Conservation (phyloP, 2,797 vertebrate species). For the Varecia variegata region DNA sequence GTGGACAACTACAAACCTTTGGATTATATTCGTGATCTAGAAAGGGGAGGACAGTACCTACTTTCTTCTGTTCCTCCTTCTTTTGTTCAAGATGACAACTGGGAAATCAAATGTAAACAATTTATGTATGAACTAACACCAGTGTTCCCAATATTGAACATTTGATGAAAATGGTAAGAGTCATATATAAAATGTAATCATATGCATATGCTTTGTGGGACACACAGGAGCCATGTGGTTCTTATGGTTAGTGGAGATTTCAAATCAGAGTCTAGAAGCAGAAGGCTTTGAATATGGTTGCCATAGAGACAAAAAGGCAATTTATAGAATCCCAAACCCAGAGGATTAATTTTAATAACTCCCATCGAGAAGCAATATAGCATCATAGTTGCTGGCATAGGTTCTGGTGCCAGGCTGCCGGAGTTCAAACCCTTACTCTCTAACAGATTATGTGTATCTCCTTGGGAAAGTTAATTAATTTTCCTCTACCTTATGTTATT, state of each 20-base stretch:
- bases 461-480: neutral
- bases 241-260: neutral
- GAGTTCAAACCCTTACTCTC: neutral
- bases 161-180: neutral
- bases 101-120: neutral
- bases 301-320: slow-evolving; percentile 37
- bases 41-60: neutral
- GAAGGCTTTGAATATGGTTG: neutral
- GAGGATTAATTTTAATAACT: slow-evolving; percentile 34
- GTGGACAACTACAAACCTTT: neutral
- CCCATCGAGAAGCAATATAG: neutral
- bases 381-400: accelerated
- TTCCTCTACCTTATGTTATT: neutral
- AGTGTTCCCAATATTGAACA: neutral
- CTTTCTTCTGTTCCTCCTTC: neutral
- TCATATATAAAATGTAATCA: neutral
- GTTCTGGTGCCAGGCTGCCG: neutral
- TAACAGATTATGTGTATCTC: neutral
- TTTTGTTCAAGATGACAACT: neutral
- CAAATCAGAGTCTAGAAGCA: neutral
- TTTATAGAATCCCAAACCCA: neutral
- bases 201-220: neutral
- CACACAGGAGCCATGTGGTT: neutral
- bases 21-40: neutral
- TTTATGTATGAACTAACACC: neutral